Evolutionary conservation across 2,888 invertebrate species (phyloP).

Genomic region (Perdita meconis): DNA sequence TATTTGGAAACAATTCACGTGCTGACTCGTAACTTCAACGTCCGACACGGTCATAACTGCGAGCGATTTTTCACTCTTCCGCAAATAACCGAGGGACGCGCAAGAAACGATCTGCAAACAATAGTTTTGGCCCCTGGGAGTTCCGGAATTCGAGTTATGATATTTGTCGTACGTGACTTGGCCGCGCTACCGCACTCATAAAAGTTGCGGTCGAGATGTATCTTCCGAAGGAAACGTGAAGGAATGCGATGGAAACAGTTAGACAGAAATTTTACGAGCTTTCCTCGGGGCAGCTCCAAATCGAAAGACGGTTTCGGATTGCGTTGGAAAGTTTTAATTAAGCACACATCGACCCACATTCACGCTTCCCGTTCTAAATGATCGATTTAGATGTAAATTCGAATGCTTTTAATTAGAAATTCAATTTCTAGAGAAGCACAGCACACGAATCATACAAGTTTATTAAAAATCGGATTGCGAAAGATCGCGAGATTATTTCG

Average conservation of each 20-base stretch:
- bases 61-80: conserved; percentile 47
- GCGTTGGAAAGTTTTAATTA: conserved; percentile 26
- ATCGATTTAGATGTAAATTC: too few relatives aligned
- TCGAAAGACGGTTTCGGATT: neutral
- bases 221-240: conserved; percentile 44
- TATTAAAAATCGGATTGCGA: too few relatives aligned
- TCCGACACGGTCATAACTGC: conserved; percentile 23
- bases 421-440: too few relatives aligned
- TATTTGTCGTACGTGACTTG: conserved; percentile 70
- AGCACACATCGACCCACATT: neutral
- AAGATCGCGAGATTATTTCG: too few relatives aligned
- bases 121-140: conserved; percentile 44
- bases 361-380: too few relatives aligned
- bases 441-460: too few relatives aligned
- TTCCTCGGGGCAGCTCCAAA: conserved; percentile 16
- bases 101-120: conserved; percentile 65
- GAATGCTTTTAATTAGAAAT: too few relatives aligned
- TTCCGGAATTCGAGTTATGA: conserved; percentile 61
- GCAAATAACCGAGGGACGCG: conserved; percentile 51
- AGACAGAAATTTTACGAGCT: conserved; percentile 29
- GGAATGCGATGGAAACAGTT: conserved; percentile 39
- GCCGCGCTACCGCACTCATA: conserved; percentile 64
- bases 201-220: conserved; percentile 51
- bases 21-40: conserved; percentile 31
- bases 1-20: conserved; percentile 49